A percentile compares a stretch with the other conserved stretches of the same genome.
phyloP scores from a whole-genome alignment of 2,888 invertebrate species.

The Polyommatus iphigenia region DNA sequence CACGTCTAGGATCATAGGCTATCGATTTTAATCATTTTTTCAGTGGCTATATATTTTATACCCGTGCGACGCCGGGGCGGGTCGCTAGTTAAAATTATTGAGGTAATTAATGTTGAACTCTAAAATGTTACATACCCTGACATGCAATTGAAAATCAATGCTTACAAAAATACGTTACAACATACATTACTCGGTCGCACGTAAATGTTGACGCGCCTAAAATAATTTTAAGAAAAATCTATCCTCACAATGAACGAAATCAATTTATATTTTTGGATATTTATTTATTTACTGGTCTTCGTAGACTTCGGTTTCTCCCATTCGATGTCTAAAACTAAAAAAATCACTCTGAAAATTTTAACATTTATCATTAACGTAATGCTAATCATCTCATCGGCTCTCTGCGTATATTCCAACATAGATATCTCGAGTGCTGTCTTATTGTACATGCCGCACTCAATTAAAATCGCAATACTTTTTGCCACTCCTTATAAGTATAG shows the following conservation, averaged over 20 bases:
- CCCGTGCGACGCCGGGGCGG: too few species aligned
- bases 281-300: background rate
- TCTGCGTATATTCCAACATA: background rate
- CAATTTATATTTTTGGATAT: background rate
- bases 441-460: background rate
- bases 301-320: background rate
- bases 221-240: background rate
- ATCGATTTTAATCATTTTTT: too few species aligned
- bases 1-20: too few species aligned
- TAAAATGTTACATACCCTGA: background rate
- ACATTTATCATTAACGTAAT: background rate
- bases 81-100: too few species aligned
- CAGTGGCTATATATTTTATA: too few species aligned
- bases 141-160: background rate
- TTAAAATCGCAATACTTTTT: background rate
- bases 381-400: background rate
- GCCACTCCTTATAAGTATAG: background rate
- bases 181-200: background rate
- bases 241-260: background rate
- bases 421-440: background rate
- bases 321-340: background rate
- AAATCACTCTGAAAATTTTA: background rate
- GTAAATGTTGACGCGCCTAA: background rate
- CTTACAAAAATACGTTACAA: background rate
- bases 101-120: background rate